A percentile compares a stretch with the other conserved stretches of the same genome.
Evolutionary conservation across 2,888 invertebrate genomes (phyloP).

Genomic region (Drosophila incognita): DNA sequence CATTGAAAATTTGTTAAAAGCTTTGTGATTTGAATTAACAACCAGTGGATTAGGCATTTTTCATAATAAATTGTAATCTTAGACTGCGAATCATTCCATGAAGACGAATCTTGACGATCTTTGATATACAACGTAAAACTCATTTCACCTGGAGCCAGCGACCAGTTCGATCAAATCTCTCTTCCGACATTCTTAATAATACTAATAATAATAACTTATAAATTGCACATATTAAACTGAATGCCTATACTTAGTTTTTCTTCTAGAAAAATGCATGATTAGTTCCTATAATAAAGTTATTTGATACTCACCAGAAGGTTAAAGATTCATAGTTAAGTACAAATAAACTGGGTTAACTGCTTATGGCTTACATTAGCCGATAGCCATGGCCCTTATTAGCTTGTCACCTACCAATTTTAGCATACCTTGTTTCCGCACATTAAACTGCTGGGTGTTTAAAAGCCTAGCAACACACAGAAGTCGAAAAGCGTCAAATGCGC

Average conservation of each 20-base stretch:
- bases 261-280: neutral
- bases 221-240: neutral
- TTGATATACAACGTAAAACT: neutral
- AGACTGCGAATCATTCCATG: neutral
- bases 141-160: neutral
- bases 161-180: neutral
- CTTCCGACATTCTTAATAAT: neutral
- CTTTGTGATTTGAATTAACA: neutral
- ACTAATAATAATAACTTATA: neutral
- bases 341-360: neutral
- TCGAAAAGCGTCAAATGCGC: slow-evolving; percentile 74
- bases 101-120: neutral
- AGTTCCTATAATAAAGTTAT: neutral
- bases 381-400: neutral
- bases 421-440: slow-evolving; percentile 29
- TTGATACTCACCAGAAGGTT: neutral
- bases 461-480: slow-evolving; percentile 56
- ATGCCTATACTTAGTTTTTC: neutral
- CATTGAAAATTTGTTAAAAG: neutral
- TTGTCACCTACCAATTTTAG: neutral
- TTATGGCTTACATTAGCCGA: neutral
- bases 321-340: neutral
- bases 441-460: slow-evolving; percentile 43
- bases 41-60: neutral
- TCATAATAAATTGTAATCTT: neutral